A percentile compares a stretch with the other conserved stretches of the same genome.
Evolutionary conservation across 2,113 vertebrate genomes (phyloP).

Genomic region (Setophaga coronata): DNA sequence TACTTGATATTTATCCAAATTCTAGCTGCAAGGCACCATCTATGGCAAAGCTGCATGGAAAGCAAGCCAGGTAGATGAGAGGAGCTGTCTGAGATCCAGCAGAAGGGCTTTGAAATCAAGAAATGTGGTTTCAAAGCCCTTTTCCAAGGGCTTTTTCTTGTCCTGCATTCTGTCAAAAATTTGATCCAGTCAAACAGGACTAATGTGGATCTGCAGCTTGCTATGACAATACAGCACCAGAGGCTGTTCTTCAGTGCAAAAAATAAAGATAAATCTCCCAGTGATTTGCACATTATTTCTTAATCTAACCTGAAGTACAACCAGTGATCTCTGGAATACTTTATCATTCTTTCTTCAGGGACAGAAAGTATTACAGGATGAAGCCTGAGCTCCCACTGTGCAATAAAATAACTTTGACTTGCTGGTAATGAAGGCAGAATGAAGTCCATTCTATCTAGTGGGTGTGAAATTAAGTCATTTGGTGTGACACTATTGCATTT

Average conservation of each 20-base stretch:
- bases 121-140: not conserved
- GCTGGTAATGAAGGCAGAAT: conserved; percentile 20
- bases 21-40: not conserved
- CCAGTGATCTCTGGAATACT: not conserved
- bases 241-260: not conserved
- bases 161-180: not conserved
- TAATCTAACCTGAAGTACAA: not conserved
- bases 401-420: conserved; percentile 18
- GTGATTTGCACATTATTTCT: not conserved
- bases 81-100: not conserved
- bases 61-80: not conserved
- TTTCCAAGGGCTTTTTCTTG: not conserved
- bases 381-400: not conserved
- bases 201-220: not conserved
- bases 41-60: not conserved
- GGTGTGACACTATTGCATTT: not conserved
- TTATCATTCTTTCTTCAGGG: not conserved
- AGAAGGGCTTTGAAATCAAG: not conserved
- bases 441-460: not conserved
- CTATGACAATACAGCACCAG: not conserved
- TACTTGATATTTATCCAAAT: not conserved
- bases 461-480: conserved; percentile 40
- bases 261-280: not conserved
- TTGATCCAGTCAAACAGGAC: not conserved
- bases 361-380: not conserved